Evolutionary conservation across 35 echinoderm and acorn worm species (phyloP), one percentile per base, ranked within the genome.

Genomic region (Lytechinus pictus): DNA sequence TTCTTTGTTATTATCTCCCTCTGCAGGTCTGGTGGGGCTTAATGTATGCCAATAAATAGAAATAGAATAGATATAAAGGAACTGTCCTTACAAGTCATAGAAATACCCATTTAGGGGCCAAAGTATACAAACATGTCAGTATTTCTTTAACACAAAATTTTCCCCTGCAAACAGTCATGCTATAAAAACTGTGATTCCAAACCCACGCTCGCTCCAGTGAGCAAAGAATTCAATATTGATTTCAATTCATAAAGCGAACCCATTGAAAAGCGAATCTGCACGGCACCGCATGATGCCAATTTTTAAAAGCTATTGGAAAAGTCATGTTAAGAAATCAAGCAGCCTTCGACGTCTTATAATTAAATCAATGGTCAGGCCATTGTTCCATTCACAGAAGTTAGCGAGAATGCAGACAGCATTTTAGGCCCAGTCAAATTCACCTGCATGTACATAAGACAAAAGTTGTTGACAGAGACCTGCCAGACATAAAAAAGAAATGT

Each of bases 211-310:
- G 61, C 61, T 71, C 24, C 14, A 71, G 61, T 71, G 61, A 79
- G 66, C 19, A 79, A 24, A 79, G 66, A 79, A 79, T 79, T 79
- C 66, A 79, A 79, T 79, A 79, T 79, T 79, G 66, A 79, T 79
- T 79, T 79, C 3, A 21, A 21, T 5, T 21, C 6, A 58, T 79
- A 79, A 5, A 7, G 5, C 13, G n/a, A n/a, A 79, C 66, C 21
- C 19, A 79, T 16, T 79, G 66, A 19, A 24, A 24, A 44, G 33
- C 33, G 9, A 3, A 16, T 79, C 21, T 24, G 19, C 2, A 24
- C 19, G 66, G 8, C 66, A 24, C 66, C 8, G 56, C 56, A 79
- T 79, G n/a, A 44, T 44, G 33, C 33, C 66, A 16, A 16, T 24
- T 24, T 79, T 79, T n/a, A 8, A n/a, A 79, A 19, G 19, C 66